Evolutionary conservation across 2,888 invertebrate genomes (phyloP).

Genomic region (Papilio protenor): DNA sequence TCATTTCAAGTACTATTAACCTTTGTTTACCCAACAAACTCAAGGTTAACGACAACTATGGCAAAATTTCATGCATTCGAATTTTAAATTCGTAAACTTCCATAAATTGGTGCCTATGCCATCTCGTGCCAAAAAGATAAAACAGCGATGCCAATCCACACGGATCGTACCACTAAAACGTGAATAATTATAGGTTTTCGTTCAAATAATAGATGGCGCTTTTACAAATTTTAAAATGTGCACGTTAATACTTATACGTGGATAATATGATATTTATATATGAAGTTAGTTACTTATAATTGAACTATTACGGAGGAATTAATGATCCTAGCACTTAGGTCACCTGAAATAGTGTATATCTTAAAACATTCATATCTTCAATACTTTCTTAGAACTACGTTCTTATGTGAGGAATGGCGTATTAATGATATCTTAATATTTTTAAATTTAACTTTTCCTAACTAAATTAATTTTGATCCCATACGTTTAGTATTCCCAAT

Average conservation of each 20-base stretch:
- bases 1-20: neutral
- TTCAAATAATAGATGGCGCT: neutral
- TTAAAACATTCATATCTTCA: too few species aligned
- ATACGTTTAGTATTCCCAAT: too few species aligned
- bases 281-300: too few species aligned
- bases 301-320: too few species aligned
- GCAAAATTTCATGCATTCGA: neutral
- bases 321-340: too few species aligned
- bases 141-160: neutral
- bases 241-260: too few species aligned
- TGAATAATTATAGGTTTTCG: neutral
- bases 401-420: neutral
- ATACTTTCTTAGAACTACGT: too few species aligned
- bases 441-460: too few species aligned
- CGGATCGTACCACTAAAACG: neutral
- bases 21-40: neutral
- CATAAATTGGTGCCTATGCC: neutral
- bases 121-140: neutral
- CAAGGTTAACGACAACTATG: neutral
- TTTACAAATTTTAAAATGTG: neutral
- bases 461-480: too few species aligned
- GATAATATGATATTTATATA: too few species aligned
- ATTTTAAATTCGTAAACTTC: neutral
- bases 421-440: neutral
- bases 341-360: too few species aligned